Conservation (phyloP, 2,113 vertebrate species). For the Hippocampus guttulatus region DNA sequence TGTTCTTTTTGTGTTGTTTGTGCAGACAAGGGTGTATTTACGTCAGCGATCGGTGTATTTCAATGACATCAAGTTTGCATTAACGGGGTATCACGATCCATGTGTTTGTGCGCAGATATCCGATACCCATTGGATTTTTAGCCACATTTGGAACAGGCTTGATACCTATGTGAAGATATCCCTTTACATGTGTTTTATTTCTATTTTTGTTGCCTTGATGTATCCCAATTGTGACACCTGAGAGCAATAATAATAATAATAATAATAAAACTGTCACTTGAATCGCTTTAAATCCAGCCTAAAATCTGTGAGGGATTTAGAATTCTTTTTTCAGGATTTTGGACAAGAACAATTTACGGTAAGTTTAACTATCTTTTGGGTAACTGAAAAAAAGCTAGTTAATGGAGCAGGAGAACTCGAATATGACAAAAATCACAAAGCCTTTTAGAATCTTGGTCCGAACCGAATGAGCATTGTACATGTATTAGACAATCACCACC, state of each 20-base stretch:
- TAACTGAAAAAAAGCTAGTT: too few species aligned
- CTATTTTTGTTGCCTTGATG: background rate
- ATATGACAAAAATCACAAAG: too few species aligned
- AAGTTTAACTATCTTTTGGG: too few species aligned
- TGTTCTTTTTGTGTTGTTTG: background rate
- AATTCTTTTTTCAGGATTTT: too few species aligned
- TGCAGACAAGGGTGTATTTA: background rate
- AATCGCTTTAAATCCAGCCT: background rate
- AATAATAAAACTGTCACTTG: too few species aligned
- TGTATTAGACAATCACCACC: background rate
- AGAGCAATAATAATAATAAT: too few species aligned
- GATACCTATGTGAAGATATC: background rate
- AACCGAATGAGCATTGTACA: too few species aligned
- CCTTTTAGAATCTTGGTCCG: too few species aligned
- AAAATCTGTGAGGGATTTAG: background rate
- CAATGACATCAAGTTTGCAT: background rate
- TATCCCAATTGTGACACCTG: too few species aligned
- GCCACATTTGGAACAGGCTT: background rate
- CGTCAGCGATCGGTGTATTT: background rate
- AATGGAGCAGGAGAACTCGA: too few species aligned
- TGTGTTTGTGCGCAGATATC: background rate
- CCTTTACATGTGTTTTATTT: background rate
- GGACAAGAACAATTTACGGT: too few species aligned
- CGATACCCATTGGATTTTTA: background rate
- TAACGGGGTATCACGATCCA: background rate